Evolutionary conservation across 2,797 vertebrate species (phyloP).

Genomic region (Micrastur ruficollis): DNA sequence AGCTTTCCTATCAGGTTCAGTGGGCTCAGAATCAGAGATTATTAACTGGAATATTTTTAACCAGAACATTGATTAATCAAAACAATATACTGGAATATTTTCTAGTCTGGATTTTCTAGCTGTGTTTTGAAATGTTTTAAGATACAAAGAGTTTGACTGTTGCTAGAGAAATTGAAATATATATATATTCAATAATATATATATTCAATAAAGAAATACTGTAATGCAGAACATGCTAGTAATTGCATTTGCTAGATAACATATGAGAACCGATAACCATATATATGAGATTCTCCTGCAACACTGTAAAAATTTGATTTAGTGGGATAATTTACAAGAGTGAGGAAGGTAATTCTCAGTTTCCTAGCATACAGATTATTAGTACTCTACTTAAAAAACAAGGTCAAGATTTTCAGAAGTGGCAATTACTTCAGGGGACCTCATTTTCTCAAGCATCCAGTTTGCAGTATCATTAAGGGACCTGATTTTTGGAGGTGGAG

Average conservation of each 20-base stretch:
- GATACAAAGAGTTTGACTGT: background rate
- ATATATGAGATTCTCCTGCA: background rate
- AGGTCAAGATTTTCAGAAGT: background rate
- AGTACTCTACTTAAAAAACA: background rate
- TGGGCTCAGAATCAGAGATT: background rate
- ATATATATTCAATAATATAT: background rate
- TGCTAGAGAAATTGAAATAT: background rate
- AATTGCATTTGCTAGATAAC: background rate
- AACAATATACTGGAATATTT: constrained; percentile 27
- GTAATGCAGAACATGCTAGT: background rate
- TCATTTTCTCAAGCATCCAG: accelerated
- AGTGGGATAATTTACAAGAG: background rate
- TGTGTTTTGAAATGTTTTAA: background rate
- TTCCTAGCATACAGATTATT: background rate
- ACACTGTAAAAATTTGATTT: background rate
- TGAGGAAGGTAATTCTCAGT: background rate
- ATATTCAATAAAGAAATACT: background rate
- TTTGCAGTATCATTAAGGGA: background rate
- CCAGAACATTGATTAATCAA: background rate
- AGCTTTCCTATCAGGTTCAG: background rate
- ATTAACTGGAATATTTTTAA: background rate
- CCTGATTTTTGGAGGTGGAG: background rate
- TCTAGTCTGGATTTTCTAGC: background rate
- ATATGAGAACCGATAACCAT: background rate
- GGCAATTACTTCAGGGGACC: background rate